These are phyloP conservation scores for Muscina levida DNA, from an alignment of 2,888 invertebrate species.

Conservation along the genomic window DNA sequence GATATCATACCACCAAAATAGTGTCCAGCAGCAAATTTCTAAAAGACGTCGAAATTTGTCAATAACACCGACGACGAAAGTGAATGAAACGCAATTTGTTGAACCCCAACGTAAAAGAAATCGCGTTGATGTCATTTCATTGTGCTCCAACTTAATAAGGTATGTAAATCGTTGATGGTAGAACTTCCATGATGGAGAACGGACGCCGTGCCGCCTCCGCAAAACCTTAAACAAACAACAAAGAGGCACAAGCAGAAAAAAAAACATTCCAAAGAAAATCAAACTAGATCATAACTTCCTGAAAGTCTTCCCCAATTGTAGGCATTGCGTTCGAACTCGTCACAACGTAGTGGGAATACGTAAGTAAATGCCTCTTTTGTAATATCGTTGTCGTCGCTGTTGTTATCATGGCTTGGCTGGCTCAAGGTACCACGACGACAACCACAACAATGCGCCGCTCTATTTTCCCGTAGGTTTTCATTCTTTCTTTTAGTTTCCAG, in stretches of 20 bases:
- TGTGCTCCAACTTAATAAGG: background rate
- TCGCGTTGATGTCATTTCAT: constrained; percentile 7
- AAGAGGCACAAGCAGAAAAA: background rate
- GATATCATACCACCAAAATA: constrained; percentile 52
- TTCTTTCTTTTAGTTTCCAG: constrained; percentile 8
- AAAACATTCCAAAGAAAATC: too few relatives aligned
- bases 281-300: background rate
- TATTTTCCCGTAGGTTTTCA: constrained; percentile 5
- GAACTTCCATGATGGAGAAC: too few relatives aligned
- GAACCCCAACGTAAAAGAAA: constrained; percentile 9
- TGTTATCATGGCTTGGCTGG: background rate
- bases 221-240: background rate
- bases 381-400: too few relatives aligned
- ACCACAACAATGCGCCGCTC: background rate
- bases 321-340: too few relatives aligned
- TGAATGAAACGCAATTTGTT: background rate
- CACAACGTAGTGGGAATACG: too few relatives aligned
- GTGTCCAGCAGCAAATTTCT: background rate
- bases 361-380: too few relatives aligned
- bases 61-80: background rate
- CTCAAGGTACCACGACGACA: constrained; percentile 26
- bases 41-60: background rate
- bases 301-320: background rate
- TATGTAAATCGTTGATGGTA: constrained; percentile 3
- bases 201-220: too few relatives aligned